Evolutionary conservation across 2,113 vertebrate genomes (phyloP), one percentile per base, ranked within the genome.

Genomic region (Tachysurus fulvidraco): DNA sequence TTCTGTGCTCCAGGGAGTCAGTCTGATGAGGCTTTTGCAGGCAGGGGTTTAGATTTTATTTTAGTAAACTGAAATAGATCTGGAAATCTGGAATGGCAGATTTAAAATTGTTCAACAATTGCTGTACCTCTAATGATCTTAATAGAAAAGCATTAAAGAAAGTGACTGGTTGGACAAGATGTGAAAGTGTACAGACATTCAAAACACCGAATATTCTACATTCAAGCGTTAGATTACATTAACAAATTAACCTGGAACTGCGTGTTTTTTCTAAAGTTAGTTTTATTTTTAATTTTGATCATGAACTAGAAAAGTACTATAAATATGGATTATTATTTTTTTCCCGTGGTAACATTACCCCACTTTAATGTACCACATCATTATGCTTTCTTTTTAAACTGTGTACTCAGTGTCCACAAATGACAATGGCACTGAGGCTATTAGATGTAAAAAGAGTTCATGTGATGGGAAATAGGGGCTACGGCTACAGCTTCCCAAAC

Each of bases 1-100:
- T 93, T 92, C 88, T 46, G 23, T 94, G 86, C 50, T 82, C 88
- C 93, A 94, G 95, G 91, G 95, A 93, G 90, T 91, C 91, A 88
- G 5, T 28, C 55, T 44, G 55, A 81, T 44, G 57, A 41, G 30
- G 78, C 30, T 41, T 23, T 59, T 60, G 30, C 30, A 60, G 25
- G 50, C 74, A 28, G 50, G 5, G 25, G 30, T 14, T 81, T 81
- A 44, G 28, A 41, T 36, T 36, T 36, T 36, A 36, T 36, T 36
- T 36, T 36, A 36, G 36, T 17, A 28, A 81, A 44, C 3, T 2
- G 0, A 4, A 25, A 41, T 41, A 19, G 55, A 81, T 19, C 4
- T 44, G 5, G 14, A 80, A 16, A 41, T 41, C 21, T 80, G 54
- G 55, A 80, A 79, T 21, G 9, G 28, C 3, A 6, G 14, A 25